A percentile compares a stretch with the other conserved stretches of the same genome.
phyloP scores from a whole-genome alignment of 2,888 invertebrate genomes.

The Apodemia zela region DNA sequence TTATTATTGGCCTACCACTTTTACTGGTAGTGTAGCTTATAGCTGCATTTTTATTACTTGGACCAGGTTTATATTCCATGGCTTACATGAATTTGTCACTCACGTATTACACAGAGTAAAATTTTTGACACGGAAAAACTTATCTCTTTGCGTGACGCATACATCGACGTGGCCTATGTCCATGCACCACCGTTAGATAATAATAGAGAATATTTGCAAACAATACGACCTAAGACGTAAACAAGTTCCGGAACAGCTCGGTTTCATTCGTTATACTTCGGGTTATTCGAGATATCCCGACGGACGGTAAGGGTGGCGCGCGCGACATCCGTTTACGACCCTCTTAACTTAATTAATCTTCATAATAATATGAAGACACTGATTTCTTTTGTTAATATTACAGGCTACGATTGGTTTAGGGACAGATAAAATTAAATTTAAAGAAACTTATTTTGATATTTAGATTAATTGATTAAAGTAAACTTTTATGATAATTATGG shows the following conservation, averaged over 20 bases:
- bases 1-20: too few relatives aligned
- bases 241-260: not conserved
- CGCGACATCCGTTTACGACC: not conserved
- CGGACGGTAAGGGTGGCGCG: not conserved
- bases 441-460: not conserved
- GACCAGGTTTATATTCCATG: too few relatives aligned
- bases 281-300: conserved; percentile 1
- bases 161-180: conserved; percentile 1
- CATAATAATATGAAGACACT: conserved; percentile 7
- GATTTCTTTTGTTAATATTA: not conserved
- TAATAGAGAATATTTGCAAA: conserved; percentile 3
- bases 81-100: too few relatives aligned
- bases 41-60: too few relatives aligned
- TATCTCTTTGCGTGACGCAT: too few relatives aligned
- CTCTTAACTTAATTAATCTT: conserved; percentile 5
- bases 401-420: not conserved
- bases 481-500: not conserved
- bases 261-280: not conserved
- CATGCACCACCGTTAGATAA: conserved; percentile 3
- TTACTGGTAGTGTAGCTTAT: too few relatives aligned
- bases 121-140: too few relatives aligned
- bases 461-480: not conserved
- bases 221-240: not conserved
- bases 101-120: too few relatives aligned
- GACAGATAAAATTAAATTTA: not conserved